Base-by-base conservation (phyloP, 2,888 invertebrate species). In the Diplolepis rosae region DNA sequence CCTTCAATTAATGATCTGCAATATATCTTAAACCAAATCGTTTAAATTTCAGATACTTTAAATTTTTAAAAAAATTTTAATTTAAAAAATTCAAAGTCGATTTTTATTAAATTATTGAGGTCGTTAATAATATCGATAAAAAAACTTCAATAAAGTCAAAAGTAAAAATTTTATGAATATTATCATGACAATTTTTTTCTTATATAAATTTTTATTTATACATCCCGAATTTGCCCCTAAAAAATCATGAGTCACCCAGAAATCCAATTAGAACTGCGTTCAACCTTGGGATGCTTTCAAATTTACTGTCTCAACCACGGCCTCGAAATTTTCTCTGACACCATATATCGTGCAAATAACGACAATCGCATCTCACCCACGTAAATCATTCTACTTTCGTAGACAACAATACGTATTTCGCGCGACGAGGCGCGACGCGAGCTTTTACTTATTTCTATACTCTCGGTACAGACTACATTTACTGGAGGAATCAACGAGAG, bases 391-490 rank as follows among this genome's bases (percentile, higher is more conserved):
- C 35, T 24, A 61, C 61, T 61, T 61, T 61, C n/a, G 39, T 61
- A 61, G 61, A 61, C 61, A 61, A 61, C 61, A 61, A 61, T 61
- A 39, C 61, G 61, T 61, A 61, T 35, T 61, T 61, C 61, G 24
- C 35, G 56, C 56, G 50, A 50, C 50, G 27, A 24, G 22, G 22
- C 50, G 11, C 50, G 56, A 35, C 7, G 7, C 45, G 15, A 45
- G 45, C 45, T 45, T 45, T 45, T 45, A 32, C 32, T 32, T 11
- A 32, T 32, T 28, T n/a, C n/a, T n/a, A n/a, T n/a, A n/a, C n/a
- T n/a, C n/a, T n/a, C n/a, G n/a, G n/a, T n/a, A n/a, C n/a, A n/a
- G n/a, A n/a, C n/a, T 30, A 52, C 52, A 27, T 28, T 52, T 52
- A 32, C 39, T n/a, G 39, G 39, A 61, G 24, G 61, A 39, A 61